Conservation (phyloP, 1,140 invertebrate genomes). For the Coptotermes formosanus region DNA sequence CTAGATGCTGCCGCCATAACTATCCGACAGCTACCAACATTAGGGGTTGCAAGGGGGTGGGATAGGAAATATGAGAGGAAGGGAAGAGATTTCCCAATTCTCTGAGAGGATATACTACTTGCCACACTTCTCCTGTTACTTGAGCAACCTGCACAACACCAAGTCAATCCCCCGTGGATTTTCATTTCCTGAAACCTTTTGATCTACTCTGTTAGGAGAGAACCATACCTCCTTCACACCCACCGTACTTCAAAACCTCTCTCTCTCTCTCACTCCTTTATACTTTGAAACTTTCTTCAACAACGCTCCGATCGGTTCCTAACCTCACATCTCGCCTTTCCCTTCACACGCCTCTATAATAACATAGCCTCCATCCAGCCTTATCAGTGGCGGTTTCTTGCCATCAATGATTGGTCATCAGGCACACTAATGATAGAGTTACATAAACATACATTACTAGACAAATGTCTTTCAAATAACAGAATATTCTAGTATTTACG, state of each 20-base stretch:
- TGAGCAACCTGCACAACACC: constrained; percentile 8
- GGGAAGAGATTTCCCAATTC: constrained; percentile 15
- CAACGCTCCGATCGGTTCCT: not conserved
- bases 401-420: not conserved
- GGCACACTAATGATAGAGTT: too few species aligned
- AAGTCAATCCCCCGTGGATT: constrained; percentile 17
- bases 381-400: not conserved
- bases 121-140: constrained; percentile 14
- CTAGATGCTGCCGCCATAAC: not conserved
- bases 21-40: not conserved
- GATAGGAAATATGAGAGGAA: not conserved
- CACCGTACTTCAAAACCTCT: not conserved
- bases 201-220: constrained; percentile 4
- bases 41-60: not conserved
- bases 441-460: too few species aligned
- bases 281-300: not conserved
- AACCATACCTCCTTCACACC: constrained; percentile 2
- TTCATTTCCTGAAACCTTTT: constrained; percentile 16
- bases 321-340: not conserved
- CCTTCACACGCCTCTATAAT: not conserved
- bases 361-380: not conserved
- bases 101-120: constrained; percentile 18
- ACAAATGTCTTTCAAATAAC: too few species aligned
- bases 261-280: not conserved
- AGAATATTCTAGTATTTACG: too few species aligned